A percentile compares a stretch with the other conserved stretches of the same genome.
Evolutionary conservation across 2,888 invertebrate species (phyloP).

Genomic region (Kryphioiulus occultus): DNA sequence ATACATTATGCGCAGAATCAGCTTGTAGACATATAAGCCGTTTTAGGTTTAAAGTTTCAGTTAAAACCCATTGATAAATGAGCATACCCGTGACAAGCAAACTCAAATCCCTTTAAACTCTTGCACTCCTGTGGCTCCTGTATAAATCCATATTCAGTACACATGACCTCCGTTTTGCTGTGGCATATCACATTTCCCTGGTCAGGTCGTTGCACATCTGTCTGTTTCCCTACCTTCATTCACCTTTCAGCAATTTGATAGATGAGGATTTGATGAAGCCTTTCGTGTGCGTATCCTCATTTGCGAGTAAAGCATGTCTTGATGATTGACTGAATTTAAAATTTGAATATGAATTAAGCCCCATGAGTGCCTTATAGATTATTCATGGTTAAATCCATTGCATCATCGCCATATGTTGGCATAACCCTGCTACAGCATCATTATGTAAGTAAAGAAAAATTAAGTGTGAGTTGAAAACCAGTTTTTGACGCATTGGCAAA

Average conservation of each 20-base stretch:
- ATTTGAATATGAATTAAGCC: neutral
- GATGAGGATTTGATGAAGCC: slow-evolving; percentile 7
- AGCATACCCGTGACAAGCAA: neutral
- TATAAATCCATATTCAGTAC: neutral
- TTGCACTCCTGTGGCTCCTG: neutral
- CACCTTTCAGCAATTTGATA: neutral
- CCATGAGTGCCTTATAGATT: neutral
- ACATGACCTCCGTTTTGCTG: neutral
- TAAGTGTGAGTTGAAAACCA: no score
- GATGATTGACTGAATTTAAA: neutral
- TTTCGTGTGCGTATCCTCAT: neutral
- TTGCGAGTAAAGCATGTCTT: neutral
- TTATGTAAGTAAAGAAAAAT: no score
- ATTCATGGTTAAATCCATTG: neutral
- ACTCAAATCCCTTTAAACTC: neutral
- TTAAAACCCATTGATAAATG: neutral
- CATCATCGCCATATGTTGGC: neutral
- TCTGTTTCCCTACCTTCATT: neutral
- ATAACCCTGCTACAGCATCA: no score
- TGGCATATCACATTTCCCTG: neutral
- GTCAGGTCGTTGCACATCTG: neutral
- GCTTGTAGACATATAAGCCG: neutral
- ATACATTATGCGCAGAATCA: no score
- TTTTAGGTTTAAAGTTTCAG: neutral
- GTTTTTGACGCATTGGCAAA: no score